phyloP scores from a whole-genome alignment of 2,113 vertebrate species.

The Amazona vittata region DNA sequence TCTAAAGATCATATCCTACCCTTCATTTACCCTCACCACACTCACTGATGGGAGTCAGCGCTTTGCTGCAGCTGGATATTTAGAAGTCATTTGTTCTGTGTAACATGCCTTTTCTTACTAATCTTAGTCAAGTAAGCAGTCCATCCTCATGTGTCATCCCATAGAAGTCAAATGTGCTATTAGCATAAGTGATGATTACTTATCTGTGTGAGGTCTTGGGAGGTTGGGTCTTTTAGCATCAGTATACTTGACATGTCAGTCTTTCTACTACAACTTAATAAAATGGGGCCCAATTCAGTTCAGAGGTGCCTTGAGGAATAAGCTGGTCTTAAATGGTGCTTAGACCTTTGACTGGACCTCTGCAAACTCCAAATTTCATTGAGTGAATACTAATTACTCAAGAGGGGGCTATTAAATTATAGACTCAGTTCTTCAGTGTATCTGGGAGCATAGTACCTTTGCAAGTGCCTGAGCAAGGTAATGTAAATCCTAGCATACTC shows the following conservation, averaged over 20 bases:
- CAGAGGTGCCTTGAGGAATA: constrained; percentile 36
- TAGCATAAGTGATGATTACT: constrained; percentile 66
- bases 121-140: constrained; percentile 56
- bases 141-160: constrained; percentile 55
- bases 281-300: constrained; percentile 40
- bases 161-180: constrained; percentile 42
- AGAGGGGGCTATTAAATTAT: constrained; percentile 8
- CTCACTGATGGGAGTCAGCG: constrained; percentile 18
- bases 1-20: constrained; percentile 25
- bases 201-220: constrained; percentile 36
- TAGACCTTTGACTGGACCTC: constrained; percentile 39
- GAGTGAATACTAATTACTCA: constrained; percentile 20
- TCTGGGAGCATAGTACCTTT: rapidly evolving
- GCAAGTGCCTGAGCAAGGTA: not conserved
- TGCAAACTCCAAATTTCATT: not conserved
- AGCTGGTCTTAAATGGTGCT: constrained; percentile 2
- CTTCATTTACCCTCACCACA: constrained; percentile 34
- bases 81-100: constrained; percentile 41
- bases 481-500: not conserved
- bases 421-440: not conserved
- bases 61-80: constrained; percentile 37
- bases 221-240: constrained; percentile 40
- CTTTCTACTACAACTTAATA: constrained; percentile 38
- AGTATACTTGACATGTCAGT: not conserved
- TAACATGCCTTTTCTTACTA: constrained; percentile 43